Evolutionary conservation across 2,797 vertebrate species (phyloP).

Genomic region (Phataginus tetradactyla): DNA sequence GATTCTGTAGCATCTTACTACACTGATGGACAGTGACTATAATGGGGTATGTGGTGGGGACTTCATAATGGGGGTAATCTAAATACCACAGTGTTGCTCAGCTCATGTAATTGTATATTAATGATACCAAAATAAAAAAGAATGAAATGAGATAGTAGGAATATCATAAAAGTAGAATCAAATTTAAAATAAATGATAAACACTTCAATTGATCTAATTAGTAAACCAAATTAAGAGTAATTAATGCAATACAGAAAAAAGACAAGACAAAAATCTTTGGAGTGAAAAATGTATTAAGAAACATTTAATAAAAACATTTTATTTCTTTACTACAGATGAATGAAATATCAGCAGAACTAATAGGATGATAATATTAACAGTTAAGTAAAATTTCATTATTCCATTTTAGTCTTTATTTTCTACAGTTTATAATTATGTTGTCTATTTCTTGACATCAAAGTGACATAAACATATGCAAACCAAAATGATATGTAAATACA

Average conservation of each 20-base stretch:
- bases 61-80: no score
- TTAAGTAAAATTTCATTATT: not conserved
- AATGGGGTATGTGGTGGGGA: no score
- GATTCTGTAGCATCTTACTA: no score
- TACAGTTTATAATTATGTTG: not conserved
- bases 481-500: not conserved
- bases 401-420: not conserved
- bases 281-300: not conserved
- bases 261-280: not conserved
- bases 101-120: no score
- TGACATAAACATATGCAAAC: not conserved
- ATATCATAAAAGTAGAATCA: not conserved
- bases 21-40: no score
- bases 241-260: not conserved
- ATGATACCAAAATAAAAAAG: no score
- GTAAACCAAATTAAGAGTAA: not conserved
- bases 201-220: not conserved
- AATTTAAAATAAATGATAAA: not conserved
- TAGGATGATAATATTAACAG: not conserved
- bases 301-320: not conserved
- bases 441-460: not conserved
- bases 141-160: not conserved
- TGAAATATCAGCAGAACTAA: not conserved
- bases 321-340: not conserved
- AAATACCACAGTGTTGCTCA: no score